Evolutionary conservation across 2,113 vertebrate species (phyloP), one percentile per base, ranked within the genome.

Genomic region (Centrocercus urophasianus): DNA sequence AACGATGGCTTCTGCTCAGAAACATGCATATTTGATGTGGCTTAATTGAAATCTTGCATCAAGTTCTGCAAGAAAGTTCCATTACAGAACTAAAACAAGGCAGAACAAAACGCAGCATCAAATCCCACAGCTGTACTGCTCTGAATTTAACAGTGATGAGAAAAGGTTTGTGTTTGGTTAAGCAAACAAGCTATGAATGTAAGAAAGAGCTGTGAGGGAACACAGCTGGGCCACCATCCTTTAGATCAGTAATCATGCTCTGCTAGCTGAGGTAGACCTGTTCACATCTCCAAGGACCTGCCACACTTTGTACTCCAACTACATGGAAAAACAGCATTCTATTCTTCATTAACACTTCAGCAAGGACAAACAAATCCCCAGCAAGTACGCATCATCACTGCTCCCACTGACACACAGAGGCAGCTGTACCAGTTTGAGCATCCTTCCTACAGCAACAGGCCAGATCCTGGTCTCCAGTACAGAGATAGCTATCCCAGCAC

Each of bases 381-480:
- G 34, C 48, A 40, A 30, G 38, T 9, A 10, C 2, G 6, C 25
- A 28, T 18, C 38, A 57, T 13, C 8, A 38, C 36, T 75, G 57
- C 27, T 90, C 71, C 61, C 48, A 61, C 20, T 28, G 38, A 65
- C 70, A 63, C 54, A 15, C 8, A 45, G 12, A 1, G 3, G 64
- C 11, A 80, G 28, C 15, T 25, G 11, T 38, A n/a, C 11, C 7
- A 0, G 3, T 30, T 6, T 64, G 52, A 1, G 0, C 28, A 57
- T 50, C 57, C 22, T 76, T 52, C 21, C 40, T 22, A 21, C 11
- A 47, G 24, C 13, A 48, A 42, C 40, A 48, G 32, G 8, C 40
- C 43, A 28, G 56, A 45, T 27, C 81, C 28, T 38, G 1, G 2
- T 69, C 74, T 36, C 60, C 34, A 15, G 32, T 2, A 36, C 59